Evolutionary conservation across 2,888 invertebrate species (phyloP), one percentile per base, ranked within the genome.

Genomic region (Tortricodes alternella): DNA sequence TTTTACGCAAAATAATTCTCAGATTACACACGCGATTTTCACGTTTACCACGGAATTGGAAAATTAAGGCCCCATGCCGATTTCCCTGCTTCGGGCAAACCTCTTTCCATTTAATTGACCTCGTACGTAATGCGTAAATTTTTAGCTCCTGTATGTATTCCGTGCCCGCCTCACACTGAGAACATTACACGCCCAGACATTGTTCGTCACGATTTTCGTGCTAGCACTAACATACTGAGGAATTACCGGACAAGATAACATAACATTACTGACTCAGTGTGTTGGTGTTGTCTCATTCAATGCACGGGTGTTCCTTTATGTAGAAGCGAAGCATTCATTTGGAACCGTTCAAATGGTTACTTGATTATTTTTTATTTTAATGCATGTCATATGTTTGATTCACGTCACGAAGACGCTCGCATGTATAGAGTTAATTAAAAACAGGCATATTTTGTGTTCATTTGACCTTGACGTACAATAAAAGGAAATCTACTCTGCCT

Each of bases 201-300:
- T 76, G 71, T 60, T 58, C 58, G 79, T 84, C 85, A 85, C 85
- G 85, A 83, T 58, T 74, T 74, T 78, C 80, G 76, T 83, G 80
- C 73, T 64, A 58, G 59, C 62, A 57, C 64, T 65, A 68, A 69
- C 58, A 53, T 64, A 64, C 43, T 35, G 38, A 43, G 58, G 59
- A 73, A 68, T 73, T 75, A 50, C 67, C 58, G 59, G 39, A 50
- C 52, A 46, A 43, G 39, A 50, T 41, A 48, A 11, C 34, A 55
- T 55, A 55, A 56, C 23, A 55, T 59, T 49, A 38, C 34, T 49
- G n/a, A n/a, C n/a, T 48, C 34, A 19, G 18, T 35, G 13, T 23
- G 29, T 16, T 16, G 3, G 16, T 48, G 11, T 27, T 24, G 16
- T 16, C 11, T 37, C 8, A 50, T 50, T 56, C 38, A 50, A 50